These are phyloP conservation scores for Ichneumon xanthorius DNA, from an alignment of 2,888 invertebrate species.

Conservation along the genomic window DNA sequence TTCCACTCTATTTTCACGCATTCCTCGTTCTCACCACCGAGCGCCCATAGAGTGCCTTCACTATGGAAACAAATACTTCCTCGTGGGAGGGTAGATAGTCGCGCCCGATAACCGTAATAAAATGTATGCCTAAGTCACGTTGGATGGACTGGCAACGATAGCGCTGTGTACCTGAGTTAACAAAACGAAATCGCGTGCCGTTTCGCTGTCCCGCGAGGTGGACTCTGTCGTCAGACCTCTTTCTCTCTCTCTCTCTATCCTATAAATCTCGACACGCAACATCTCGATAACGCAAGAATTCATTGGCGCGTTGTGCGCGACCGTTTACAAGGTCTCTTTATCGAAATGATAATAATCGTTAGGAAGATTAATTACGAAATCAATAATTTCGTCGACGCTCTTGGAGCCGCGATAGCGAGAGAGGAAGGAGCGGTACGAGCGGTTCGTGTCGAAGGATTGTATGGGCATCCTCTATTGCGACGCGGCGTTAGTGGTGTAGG, in stretches of 20 bases:
- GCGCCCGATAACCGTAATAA: conserved; percentile 41
- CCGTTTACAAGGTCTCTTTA: background rate
- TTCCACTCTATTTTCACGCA: conserved; percentile 13
- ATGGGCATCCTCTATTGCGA: background rate
- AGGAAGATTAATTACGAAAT: background rate
- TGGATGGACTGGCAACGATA: conserved; percentile 11
- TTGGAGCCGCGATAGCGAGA: background rate
- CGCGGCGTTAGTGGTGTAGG: background rate
- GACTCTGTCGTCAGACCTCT: background rate
- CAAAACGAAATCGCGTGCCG: background rate
- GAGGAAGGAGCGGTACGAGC: no score
- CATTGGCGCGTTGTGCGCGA: background rate
- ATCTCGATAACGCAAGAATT: background rate
- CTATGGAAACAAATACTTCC: background rate
- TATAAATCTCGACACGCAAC: background rate
- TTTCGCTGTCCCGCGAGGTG: background rate
- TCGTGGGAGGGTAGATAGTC: conserved; percentile 1
- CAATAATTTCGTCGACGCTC: background rate
- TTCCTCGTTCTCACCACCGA: background rate
- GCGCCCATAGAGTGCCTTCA: background rate
- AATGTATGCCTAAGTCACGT: conserved; percentile 12
- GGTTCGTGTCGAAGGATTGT: background rate
- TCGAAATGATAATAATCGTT: background rate
- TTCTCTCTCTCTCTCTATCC: background rate
- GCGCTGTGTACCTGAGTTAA: background rate